Evolutionary conservation across 1,140 invertebrate species (phyloP).

Genomic region (Apis laboriosa): DNA sequence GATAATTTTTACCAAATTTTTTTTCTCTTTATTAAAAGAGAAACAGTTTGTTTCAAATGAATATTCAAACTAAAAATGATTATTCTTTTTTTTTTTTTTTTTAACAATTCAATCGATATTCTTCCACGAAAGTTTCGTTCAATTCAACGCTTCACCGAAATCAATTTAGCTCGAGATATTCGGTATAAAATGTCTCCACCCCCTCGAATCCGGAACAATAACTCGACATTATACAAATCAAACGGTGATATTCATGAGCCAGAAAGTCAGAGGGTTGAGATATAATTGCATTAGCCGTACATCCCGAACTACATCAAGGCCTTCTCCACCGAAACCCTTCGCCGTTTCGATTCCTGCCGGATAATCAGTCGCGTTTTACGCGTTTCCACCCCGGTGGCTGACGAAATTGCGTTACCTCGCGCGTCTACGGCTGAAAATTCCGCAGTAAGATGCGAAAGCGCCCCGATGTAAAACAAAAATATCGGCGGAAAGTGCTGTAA

Average conservation of each 20-base stretch:
- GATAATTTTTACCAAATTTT: too few species aligned
- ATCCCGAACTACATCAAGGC: constrained; percentile 47
- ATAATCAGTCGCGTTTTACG: constrained; percentile 61
- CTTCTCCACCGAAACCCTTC: constrained; percentile 50
- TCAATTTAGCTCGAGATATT: constrained; percentile 26
- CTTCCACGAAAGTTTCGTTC: background rate
- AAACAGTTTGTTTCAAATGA: too few species aligned
- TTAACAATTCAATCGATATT: background rate
- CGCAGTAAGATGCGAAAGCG: constrained; percentile 4
- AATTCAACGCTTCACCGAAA: background rate
- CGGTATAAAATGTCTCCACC: constrained; percentile 43
- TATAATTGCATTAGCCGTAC: constrained; percentile 64
- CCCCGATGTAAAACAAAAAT: constrained; percentile 12
- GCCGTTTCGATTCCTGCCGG: constrained; percentile 50
- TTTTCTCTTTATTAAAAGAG: too few species aligned
- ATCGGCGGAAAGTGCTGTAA: constrained; percentile 20
- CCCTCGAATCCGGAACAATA: constrained; percentile 62
- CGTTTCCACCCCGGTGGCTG: constrained; percentile 41
- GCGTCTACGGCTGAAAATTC: constrained; percentile 15
- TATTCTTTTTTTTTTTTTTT: background rate
- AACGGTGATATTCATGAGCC: constrained; percentile 66
- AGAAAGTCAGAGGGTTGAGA: constrained; percentile 51
- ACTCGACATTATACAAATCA: constrained; percentile 67
- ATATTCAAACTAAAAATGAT: background rate
- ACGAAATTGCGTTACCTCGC: constrained; percentile 32